Base-by-base conservation (phyloP, 2,797 vertebrate genomes). In the Xenopus petersii region DNA sequence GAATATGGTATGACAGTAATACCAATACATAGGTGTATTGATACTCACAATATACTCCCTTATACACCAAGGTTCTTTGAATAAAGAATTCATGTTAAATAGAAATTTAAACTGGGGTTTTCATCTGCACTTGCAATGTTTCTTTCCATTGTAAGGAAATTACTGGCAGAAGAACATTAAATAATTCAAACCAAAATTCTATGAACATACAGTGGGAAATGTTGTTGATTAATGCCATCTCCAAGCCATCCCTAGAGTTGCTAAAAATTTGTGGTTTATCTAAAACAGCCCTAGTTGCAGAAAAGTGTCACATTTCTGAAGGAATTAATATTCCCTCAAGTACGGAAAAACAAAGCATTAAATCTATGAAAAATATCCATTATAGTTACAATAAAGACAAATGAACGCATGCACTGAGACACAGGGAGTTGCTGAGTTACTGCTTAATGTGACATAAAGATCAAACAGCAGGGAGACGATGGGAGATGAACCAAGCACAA, bases 281-380 rank as follows among this genome's bases (percentile, higher is more conserved):
- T 55, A 63, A 60, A 78, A 78, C 66, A 47, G 66, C 66, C 71
- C 73, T 48, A 79, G 66, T 69, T 73, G 68, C 51, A 69, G 61
- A 16, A 70, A 59, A 69, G 59, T 79, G 76, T 74, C 71, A 51
- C 69, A 68, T 78, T 73, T 73, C 66, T 73, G 66, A 69, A 79
- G 67, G 66, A 79, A 79, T 79, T 70, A 79, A 73, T 74, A 79
- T 79, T 79, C 76, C 76, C 76, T 70, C 36, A 16, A 70, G 76
- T 65, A 70, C 66, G 74, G 61, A 73, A 65, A 73, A 79, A 65
- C 46, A 70, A 42, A 74, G 54, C 51, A 10, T 73, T 78, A 78
- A 78, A 69, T 78, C 70, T 58, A 64, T 12, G 17, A 67, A 73
- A 51, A 78, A 68, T 59, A 73, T 70, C 75, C 70, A 64, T 51